phyloP scores from a whole-genome alignment of 2,113 vertebrate genomes.

The Alethe castanea region DNA sequence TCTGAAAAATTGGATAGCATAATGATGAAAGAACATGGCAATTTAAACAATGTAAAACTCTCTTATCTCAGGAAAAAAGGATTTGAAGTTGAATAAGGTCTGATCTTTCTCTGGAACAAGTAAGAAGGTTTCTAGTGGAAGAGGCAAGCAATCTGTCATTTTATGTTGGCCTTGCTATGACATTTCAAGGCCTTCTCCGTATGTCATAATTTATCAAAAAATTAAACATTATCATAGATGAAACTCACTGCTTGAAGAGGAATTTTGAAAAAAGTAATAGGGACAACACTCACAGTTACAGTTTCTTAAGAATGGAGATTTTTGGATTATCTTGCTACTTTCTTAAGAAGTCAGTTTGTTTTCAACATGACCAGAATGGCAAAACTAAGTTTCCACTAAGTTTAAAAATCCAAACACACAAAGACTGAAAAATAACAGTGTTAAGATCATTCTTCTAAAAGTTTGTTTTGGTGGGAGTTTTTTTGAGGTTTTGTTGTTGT shows the following conservation, averaged over 20 bases:
- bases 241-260: not conserved
- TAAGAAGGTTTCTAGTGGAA: not conserved
- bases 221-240: not conserved
- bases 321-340: not conserved
- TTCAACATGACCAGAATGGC: not conserved
- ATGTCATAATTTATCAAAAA: not conserved
- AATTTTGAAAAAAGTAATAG: not conserved
- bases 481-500: not conserved
- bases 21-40: not conserved
- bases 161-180: not conserved
- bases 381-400: not conserved
- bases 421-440: not conserved
- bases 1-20: not conserved
- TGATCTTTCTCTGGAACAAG: not conserved
- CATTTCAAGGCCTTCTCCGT: not conserved
- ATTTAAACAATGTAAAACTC: not conserved
- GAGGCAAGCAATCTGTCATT: not conserved
- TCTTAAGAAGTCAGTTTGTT: not conserved
- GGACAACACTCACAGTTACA: not conserved
- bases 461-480: not conserved
- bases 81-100: not conserved
- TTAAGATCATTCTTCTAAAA: not conserved
- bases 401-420: not conserved
- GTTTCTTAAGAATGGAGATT: not conserved
- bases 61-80: not conserved